Conservation (phyloP, 2,113 vertebrate species). For the Colius striatus region DNA sequence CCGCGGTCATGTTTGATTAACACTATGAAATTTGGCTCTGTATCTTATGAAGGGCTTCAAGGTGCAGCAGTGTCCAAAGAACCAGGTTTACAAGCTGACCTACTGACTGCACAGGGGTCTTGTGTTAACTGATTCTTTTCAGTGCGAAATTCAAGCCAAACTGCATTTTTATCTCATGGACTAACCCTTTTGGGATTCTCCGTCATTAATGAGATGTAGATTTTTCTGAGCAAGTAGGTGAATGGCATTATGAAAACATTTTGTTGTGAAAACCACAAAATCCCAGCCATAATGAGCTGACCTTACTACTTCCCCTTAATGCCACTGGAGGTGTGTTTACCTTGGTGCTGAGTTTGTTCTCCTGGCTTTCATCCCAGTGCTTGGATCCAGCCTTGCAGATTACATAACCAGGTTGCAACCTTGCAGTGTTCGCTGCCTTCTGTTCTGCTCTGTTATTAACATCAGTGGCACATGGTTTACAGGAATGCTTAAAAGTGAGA, state of each 20-base stretch:
- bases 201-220: not conserved
- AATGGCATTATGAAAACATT: not conserved
- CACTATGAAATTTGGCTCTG: not conserved
- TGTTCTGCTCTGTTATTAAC: conserved; percentile 4
- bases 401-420: not conserved
- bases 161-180: not conserved
- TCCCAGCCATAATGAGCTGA: not conserved
- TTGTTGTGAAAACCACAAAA: not conserved
- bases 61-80: not conserved
- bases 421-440: conserved; percentile 15
- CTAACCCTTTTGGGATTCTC: not conserved
- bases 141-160: not conserved
- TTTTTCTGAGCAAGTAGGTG: not conserved
- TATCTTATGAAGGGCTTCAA: not conserved
- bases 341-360: not conserved
- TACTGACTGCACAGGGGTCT: not conserved
- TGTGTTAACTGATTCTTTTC: not conserved
- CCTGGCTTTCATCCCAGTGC: conserved; percentile 22
- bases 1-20: not conserved
- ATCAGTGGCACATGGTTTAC: not conserved
- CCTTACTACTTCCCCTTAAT: not conserved
- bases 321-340: conserved; percentile 43
- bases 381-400: conserved; percentile 12
- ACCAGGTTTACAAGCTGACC: not conserved
- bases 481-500: not conserved